phyloP scores from a whole-genome alignment of 2,113 vertebrate species.

The Regulus satrapa region DNA sequence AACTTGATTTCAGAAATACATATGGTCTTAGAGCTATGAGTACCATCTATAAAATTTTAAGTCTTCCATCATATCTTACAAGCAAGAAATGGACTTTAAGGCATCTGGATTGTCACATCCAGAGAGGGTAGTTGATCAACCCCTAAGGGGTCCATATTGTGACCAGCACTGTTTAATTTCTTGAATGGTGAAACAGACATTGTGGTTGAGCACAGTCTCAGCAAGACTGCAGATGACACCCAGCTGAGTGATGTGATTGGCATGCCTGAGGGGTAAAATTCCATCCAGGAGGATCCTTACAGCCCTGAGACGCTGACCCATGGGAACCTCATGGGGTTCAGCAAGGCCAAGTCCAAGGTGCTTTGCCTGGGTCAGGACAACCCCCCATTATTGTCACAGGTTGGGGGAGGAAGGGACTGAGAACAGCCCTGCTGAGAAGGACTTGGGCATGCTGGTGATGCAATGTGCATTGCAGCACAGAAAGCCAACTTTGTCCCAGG shows the following conservation, averaged over 20 bases:
- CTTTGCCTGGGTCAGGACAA: accelerated
- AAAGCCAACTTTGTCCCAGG: not conserved
- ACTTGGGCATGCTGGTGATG: not conserved
- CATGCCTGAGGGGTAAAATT: not conserved
- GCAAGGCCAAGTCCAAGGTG: not conserved
- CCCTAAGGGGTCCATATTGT: accelerated
- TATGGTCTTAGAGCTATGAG: not conserved
- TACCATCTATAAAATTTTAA: not conserved
- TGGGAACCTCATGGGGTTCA: not conserved
- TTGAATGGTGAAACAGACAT: not conserved
- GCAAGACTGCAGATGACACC: not conserved
- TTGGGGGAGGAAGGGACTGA: not conserved
- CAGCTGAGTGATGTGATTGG: accelerated
- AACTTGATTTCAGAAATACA: not conserved
- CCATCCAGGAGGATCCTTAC: not conserved
- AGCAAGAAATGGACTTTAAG: not conserved
- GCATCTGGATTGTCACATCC: not conserved
- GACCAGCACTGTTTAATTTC: not conserved
- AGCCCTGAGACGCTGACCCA: not conserved
- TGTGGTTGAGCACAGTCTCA: not conserved
- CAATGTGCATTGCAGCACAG: not conserved
- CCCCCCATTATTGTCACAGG: not conserved
- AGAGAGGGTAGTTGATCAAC: not conserved
- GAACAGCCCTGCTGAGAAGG: not conserved
- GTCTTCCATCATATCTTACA: not conserved